Base-by-base conservation (phyloP, 2,888 invertebrate genomes). In the Zeuzera pyrina region DNA sequence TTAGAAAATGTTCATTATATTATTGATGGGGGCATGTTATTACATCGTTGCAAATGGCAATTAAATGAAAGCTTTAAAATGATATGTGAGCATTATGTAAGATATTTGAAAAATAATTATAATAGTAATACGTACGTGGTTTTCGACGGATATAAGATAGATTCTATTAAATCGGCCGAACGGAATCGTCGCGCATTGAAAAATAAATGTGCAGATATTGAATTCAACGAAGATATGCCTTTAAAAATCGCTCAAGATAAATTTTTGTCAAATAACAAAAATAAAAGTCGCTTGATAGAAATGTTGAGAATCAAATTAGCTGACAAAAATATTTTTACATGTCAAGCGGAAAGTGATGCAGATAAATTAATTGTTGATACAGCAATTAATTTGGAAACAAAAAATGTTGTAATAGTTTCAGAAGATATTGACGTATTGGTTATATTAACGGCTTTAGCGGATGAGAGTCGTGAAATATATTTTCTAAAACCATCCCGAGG, bases 1-100 rank as follows among this genome's bases (percentile, higher is more conserved):
- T n/a, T n/a, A n/a, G n/a, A n/a, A n/a, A n/a, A n/a, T n/a, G n/a
- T 39, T 30, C 27, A 26, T 16, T 39, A 39, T 6, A 10, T 23
- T 10, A n/a, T 23, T 3, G 23, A 23, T 10, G 23, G 23, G 5
- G 23, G 23, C 3, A n/a, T 23, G 7, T n/a, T 23, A 3, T n/a
- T 23, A n/a, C 26, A 26, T n/a, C 12, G 13, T 5, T 11, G 11
- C 5, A n/a, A 6, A 5, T 26, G 26, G 26, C 4, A n/a, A 5
- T 13, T 4, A 3, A n/a, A n/a, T n/a, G 7, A 6, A 10, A 6
- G n/a, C 3, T 23, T 7, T n/a, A 3, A 3, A 12, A 5, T 4
- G 4, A 6, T 26, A n/a, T 26, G 26, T n/a, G 3, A 4, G 4
- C 11, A 12, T 6, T 26, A 26, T n/a, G 26, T 12, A 11, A 3